A percentile compares a stretch with the other conserved stretches of the same genome.
Conservation (phyloP, 2,888 invertebrate species). For the Trichacis sp. region DNA sequence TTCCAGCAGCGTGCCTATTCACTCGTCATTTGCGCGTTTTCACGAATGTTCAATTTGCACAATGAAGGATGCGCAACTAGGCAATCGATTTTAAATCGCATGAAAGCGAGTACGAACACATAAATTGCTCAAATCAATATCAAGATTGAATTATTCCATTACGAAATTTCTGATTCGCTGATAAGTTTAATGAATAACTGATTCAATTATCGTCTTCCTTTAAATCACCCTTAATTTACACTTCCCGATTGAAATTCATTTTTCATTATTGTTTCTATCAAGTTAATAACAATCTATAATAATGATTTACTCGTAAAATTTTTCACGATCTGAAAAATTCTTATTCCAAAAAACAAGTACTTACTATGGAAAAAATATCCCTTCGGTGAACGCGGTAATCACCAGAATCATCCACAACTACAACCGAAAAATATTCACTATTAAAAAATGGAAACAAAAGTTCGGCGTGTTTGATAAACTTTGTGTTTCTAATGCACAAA, state of each 20-base stretch:
- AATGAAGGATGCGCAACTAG: constrained; percentile 29
- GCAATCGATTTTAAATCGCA: constrained; percentile 22
- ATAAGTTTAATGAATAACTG: background rate
- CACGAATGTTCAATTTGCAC: constrained; percentile 26
- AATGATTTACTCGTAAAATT: too few relatives aligned
- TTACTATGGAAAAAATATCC: constrained; percentile 54
- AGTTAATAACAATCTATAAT: too few relatives aligned
- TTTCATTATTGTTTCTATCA: too few relatives aligned
- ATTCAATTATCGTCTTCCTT: too few relatives aligned
- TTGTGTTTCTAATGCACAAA: background rate
- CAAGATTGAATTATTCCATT: too few relatives aligned
- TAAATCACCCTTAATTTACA: too few relatives aligned
- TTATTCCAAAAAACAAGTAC: constrained; percentile 24
- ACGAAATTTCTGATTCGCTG: background rate
- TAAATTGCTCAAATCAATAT: too few relatives aligned
- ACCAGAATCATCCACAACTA: constrained; percentile 47
- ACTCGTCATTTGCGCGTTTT: constrained; percentile 31
- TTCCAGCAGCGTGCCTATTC: constrained; percentile 33
- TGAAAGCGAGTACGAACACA: constrained; percentile 18
- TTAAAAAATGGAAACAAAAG: constrained; percentile 8
- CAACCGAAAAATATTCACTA: constrained; percentile 41
- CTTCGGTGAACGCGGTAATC: constrained; percentile 43
- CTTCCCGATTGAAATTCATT: too few relatives aligned
- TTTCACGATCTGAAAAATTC: too few relatives aligned
- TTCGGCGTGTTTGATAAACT: background rate